These are phyloP conservation scores for Machimus rusticus DNA, from an alignment of 2,888 invertebrate genomes.

Conservation along the genomic window DNA sequence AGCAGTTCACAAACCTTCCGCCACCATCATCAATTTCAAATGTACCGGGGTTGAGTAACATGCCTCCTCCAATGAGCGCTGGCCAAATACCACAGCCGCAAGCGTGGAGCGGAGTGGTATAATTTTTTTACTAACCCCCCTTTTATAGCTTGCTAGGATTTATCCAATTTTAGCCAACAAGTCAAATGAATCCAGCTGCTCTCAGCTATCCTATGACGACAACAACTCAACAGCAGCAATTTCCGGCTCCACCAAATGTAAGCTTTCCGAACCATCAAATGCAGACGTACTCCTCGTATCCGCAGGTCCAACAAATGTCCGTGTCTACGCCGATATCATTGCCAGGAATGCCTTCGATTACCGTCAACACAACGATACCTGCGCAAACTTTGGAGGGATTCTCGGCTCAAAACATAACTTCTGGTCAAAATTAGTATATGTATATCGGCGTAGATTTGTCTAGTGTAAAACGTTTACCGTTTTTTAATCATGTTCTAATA, in stretches of 20 bases:
- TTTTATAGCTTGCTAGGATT: neutral
- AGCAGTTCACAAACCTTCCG: conserved; percentile 59
- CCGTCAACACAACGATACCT: conserved; percentile 71
- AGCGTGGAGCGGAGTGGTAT: conserved; percentile 13
- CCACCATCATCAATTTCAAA: conserved; percentile 66
- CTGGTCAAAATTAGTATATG: conserved; percentile 40
- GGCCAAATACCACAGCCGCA: neutral
- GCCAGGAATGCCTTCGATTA: conserved; percentile 82
- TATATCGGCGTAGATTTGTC: neutral
- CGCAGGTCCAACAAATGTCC: conserved; percentile 61
- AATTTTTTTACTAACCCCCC: neutral
- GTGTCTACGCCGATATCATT: conserved; percentile 75
- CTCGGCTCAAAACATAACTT: conserved; percentile 43
- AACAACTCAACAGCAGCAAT: neutral
- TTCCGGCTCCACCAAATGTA: conserved; percentile 55
- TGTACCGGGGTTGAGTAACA: neutral
- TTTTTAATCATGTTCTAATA: neutral
- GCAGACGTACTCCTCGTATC: conserved; percentile 61
- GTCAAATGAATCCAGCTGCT: conserved; percentile 19
- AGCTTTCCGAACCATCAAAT: conserved; percentile 51
- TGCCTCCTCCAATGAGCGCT: neutral
- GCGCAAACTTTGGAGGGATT: conserved; percentile 45
- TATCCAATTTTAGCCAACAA: conserved; percentile 32
- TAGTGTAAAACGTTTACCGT: neutral
- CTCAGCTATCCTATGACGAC: conserved; percentile 45